Base-by-base conservation (phyloP, 37 sponge, comb jelly and placozoan species). In the Agelas oroides region DNA sequence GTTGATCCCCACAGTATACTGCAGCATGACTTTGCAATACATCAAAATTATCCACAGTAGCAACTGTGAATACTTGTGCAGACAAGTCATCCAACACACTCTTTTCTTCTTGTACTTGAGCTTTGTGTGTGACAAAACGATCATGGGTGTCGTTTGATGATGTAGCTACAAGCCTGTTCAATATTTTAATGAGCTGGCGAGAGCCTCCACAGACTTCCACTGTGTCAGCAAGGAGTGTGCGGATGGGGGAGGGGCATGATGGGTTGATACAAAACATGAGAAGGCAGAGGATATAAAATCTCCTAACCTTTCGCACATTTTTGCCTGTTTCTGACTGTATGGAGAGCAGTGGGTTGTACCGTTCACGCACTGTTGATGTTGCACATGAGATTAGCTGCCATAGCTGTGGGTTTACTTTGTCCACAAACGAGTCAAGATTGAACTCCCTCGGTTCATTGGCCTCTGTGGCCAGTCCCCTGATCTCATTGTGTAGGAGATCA, bases 1-100 rank as follows among this genome's bases (percentile, higher is more conserved):
- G 73, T 39, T 82, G 82, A 53, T 82, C 41, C 2, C 82, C 73
- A 71, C 82, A 70, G n/a, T n/a, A n/a, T n/a, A n/a, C n/a, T n/a
- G n/a, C n/a, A n/a, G n/a, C n/a, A n/a, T n/a, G n/a, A n/a, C 36
- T 82, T 56, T 11, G 71, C n/a, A 82, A 61, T 34, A 82, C 71
- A 53, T 82, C 72, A 70, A 82, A 66, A 24, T 80, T 80, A 36
- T 80, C 81, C 18, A 40, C 82, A 52, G 32, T 53, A 21, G 70
- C 81, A 66, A 80, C 15, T 67, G 81, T 82, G 39, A 82, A 82
- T 15, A 25, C 33, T 23, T 30, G 16, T 13, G 33, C 46, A 54
- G 64, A n/a, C 69, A 82, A 21, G 31, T 70, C 61, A 65, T 69
- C 53, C 68, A 68, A 80, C 17, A 80, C 30, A 59, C 18, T 28